Percentiles rank a stretch among this genome's conserved stretches.
Evolutionary conservation across 2,888 invertebrate genomes (phyloP).

Genomic region (Scaptomyza cyrtandrae): DNA sequence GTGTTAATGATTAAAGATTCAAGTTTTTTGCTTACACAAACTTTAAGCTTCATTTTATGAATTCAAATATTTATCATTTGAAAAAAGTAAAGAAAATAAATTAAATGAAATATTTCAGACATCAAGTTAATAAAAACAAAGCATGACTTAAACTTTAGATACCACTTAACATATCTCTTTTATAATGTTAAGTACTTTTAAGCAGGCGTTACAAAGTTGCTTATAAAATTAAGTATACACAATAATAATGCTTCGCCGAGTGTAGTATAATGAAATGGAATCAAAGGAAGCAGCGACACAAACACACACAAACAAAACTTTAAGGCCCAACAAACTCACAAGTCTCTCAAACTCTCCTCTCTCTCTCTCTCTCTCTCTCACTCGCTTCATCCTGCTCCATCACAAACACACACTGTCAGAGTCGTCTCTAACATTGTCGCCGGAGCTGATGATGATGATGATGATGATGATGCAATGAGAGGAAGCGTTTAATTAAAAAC

Average conservation of each 20-base stretch:
- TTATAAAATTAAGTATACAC: slow-evolving; percentile 38
- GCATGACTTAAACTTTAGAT: no score
- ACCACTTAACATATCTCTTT: slow-evolving; percentile 16
- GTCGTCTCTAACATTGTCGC: slow-evolving; percentile 53
- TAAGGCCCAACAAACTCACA: slow-evolving; percentile 26
- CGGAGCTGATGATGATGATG: no score
- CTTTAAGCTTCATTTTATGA: no score
- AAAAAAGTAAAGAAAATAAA: no score
- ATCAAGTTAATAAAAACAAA: no score
- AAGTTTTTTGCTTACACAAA: no score
- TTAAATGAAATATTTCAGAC: no score
- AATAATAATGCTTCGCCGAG: slow-evolving; percentile 37
- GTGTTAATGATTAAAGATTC: no score
- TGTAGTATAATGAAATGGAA: slow-evolving; percentile 60
- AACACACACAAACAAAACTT: slow-evolving; percentile 6
- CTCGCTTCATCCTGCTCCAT: slow-evolving; percentile 1
- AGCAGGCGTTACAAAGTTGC: slow-evolving; percentile 43
- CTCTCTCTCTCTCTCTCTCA: background rate
- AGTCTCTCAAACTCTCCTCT: slow-evolving; percentile 16
- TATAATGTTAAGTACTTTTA: slow-evolving; percentile 25
- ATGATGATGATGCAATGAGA: slow-evolving; percentile 43
- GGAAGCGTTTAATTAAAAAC: slow-evolving; percentile 82
- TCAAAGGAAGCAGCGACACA: slow-evolving; percentile 35
- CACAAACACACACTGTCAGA: slow-evolving; percentile 7
- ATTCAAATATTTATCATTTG: no score